Conservation (phyloP, 2,888 invertebrate species). For the Azorinus chamasolen region DNA sequence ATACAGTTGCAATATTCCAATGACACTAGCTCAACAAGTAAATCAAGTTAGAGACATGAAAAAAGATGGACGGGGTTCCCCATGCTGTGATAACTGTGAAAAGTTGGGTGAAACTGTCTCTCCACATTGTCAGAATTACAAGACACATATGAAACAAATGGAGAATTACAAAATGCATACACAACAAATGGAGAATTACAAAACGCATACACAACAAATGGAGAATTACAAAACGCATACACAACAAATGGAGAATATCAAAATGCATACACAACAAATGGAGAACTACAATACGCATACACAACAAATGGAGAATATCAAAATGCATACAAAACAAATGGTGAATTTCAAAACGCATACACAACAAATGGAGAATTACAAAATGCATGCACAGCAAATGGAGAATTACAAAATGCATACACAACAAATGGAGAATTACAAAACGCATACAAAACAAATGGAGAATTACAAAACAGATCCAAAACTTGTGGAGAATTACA, state of each 20-base stretch:
- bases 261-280: neutral
- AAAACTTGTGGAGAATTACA: neutral
- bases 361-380: neutral
- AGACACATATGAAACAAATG: neutral
- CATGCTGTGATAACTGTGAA: conserved; percentile 67
- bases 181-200: neutral
- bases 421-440: neutral
- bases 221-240: neutral
- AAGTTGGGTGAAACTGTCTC: conserved; percentile 37
- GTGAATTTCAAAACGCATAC: neutral
- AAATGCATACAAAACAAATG: neutral
- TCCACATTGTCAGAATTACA: neutral
- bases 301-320: neutral
- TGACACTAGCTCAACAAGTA: conserved; percentile 14
- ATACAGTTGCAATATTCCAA: neutral
- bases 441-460: neutral
- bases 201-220: neutral
- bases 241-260: neutral
- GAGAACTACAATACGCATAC: neutral
- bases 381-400: neutral
- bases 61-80: conserved; percentile 9
- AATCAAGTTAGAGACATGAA: conserved; percentile 16
- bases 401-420: neutral
- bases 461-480: neutral
- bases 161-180: neutral